A percentile compares a stretch with the other conserved stretches of the same genome.
Evolutionary conservation across 2,113 vertebrate species (phyloP).

Genomic region (Toxotes jaculatrix): DNA sequence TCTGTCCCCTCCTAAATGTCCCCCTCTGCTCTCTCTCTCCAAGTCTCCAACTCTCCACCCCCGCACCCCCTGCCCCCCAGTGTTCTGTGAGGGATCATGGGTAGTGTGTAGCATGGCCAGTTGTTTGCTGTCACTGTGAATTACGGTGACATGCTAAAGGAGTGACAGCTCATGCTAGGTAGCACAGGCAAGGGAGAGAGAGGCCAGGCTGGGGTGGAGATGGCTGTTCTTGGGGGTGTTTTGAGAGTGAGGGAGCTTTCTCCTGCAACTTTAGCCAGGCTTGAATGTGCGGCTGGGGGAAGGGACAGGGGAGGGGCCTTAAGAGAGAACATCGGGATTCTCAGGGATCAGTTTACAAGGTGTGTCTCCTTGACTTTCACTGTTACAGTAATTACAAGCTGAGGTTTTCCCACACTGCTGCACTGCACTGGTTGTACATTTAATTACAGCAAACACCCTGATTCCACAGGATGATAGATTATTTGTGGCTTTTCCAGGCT

Average conservation of each 20-base stretch:
- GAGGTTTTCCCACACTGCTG: conserved; percentile 67
- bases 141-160: conserved; percentile 77
- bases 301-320: conserved; percentile 53
- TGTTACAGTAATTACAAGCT: conserved; percentile 65
- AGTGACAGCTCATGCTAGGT: conserved; percentile 73
- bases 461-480: conserved; percentile 31
- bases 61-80: not conserved
- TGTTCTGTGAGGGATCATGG: conserved; percentile 63
- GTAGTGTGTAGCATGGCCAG: conserved; percentile 64
- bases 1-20: conserved; percentile 33
- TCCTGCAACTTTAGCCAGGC: conserved; percentile 19
- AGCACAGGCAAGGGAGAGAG: conserved; percentile 41
- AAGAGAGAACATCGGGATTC: conserved; percentile 70
- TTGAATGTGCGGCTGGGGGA: conserved; percentile 15
- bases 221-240: conserved; percentile 17
- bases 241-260: not conserved
- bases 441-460: conserved; percentile 60
- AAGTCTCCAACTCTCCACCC: not conserved
- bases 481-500: conserved; percentile 17
- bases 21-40: conserved; percentile 13
- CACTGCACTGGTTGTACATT: conserved; percentile 20
- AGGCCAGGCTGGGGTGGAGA: not conserved
- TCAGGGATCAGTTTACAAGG: conserved; percentile 75
- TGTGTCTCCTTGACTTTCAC: conserved; percentile 77
- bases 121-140: conserved; percentile 84